Evolutionary conservation across 2,888 invertebrate species (phyloP), one percentile per base, ranked within the genome.

Genomic region (Notodonta ziczac): DNA sequence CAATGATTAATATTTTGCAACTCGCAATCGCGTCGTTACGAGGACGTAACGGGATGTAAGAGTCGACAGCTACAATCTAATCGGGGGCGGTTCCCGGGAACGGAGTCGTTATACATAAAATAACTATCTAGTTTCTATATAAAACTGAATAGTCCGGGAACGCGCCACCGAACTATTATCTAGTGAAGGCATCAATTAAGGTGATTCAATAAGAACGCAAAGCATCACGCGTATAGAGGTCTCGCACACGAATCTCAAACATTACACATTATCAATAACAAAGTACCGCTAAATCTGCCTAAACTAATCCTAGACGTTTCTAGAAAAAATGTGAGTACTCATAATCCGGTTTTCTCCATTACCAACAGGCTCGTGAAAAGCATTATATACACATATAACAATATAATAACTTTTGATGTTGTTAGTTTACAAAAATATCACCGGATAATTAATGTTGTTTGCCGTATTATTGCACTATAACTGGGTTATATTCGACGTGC

Each of bases 311-410:
- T 89, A 91, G 84, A 82, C 76, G 64, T 85, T 86, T 75, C 87
- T 85, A 87, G 73, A 85, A 84, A 82, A 78, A 66, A 77, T 76
- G 77, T 61, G 59, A 69, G 61, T 74, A 69, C 69, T 72, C 75
- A 62, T 64, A 72, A 71, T 73, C 67, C 70, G 71, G 72, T 74
- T 68, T 56, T 77, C 76, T 73, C 56, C 72, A 75, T 75, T 80
- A 80, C 79, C 74, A 80, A 84, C 80, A 81, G 82, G 83, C 80
- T 81, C 76, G 68, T 76, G 77, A 79, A 67, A 86, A 85, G 81
- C 92, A 87, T 89, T 93, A 93, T 93, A 92, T 93, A 92, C 93
- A 93, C 93, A 93, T 87, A 92, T 84, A 91, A 88, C 83, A 84
- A 85, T 82, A 84, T 77, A 78, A 77, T 80, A 70, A 78, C 77